These are phyloP conservation scores for Nasonia giraulti DNA, from an alignment of 1,140 invertebrate genomes.

Conservation along the genomic window DNA sequence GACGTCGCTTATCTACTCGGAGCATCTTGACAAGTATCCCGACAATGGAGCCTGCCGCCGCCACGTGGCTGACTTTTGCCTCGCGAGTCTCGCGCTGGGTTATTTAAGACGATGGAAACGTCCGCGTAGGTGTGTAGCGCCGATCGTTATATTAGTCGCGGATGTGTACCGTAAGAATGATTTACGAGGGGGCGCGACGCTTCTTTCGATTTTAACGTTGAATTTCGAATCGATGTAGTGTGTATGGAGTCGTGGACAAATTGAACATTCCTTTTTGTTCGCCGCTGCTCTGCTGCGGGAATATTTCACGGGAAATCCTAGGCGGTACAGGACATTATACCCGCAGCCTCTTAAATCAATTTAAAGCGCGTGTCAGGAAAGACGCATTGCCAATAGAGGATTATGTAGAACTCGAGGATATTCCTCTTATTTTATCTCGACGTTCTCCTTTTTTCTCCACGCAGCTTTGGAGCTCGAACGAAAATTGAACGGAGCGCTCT, in stretches of 20 bases:
- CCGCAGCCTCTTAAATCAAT: conserved; percentile 17
- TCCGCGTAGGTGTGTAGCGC: background rate
- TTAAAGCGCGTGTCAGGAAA: conserved; percentile 1
- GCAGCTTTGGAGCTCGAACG: background rate
- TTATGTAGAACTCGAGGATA: background rate
- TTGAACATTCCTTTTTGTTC: background rate
- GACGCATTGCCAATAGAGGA: conserved; percentile 12
- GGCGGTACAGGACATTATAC: background rate
- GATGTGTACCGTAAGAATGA: conserved; percentile 2
- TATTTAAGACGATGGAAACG: background rate
- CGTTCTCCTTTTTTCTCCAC: background rate
- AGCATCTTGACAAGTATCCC: conserved; percentile 15
- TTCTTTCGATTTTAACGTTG: background rate
- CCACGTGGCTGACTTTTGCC: background rate
- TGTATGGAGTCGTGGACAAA: background rate
- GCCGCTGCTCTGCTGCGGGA: no score
- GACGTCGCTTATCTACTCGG: background rate
- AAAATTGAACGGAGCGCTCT: conserved; percentile 32
- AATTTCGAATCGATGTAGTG: background rate
- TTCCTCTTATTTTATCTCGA: background rate
- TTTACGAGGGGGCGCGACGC: conserved; percentile 15
- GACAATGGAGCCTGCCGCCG: conserved; percentile 8
- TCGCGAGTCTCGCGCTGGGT: background rate
- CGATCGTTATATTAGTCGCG: background rate
- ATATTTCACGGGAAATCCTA: background rate